Base-by-base conservation (phyloP, 2,113 vertebrate genomes). In the Marmota monax region DNA sequence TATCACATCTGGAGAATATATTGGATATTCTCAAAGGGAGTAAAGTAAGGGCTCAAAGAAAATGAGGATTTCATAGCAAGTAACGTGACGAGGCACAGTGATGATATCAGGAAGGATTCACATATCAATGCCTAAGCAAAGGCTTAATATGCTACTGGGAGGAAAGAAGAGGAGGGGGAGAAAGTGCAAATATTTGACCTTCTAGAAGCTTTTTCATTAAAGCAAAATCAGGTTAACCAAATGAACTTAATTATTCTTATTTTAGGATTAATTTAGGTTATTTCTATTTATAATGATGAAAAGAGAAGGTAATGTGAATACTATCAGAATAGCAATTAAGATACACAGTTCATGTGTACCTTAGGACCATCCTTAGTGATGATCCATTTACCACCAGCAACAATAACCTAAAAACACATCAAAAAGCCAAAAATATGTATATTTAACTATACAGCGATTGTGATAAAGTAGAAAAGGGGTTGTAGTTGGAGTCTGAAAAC, bases 311-410 rank as follows among this genome's bases (percentile, higher is more conserved):
- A 80, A 93, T 90, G 25, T 34, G 1, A n/a, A 23, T 42, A 70
- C n/a, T 70, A 61, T 61, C 56, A 83, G 70, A 96, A 76, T 63
- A 89, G n/a, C 29, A 90, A 76, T 42, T 56, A 96, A 70, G 37
- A 76, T 69, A 67, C n/a, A 34, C 91, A 69, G 74, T 51, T 37
- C 10, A 58, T 69, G 5, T 22, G 20, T 58, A 67, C 48, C 39
- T 63, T 32, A 77, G 39, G 70, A 8, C 18, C 29, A 11, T n/a
- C 58, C 63, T 90, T 69, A n/a, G 34, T 10, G 58, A 82, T 27
- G 69, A 51, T 56, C 51, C 27, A 63, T 34, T 76, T 61, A 39
- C 39, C 27, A 69, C 51, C 42, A 83, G 61, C 27, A 83, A 65
- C 27, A 45, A 69, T 73, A 82, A n/a, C 27, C 51, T 86, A 17